A percentile compares a stretch with the other conserved stretches of the same genome.
These are phyloP conservation scores for Epicampocera succincta DNA, from an alignment of 2,888 invertebrate genomes.

Conservation along the genomic window DNA sequence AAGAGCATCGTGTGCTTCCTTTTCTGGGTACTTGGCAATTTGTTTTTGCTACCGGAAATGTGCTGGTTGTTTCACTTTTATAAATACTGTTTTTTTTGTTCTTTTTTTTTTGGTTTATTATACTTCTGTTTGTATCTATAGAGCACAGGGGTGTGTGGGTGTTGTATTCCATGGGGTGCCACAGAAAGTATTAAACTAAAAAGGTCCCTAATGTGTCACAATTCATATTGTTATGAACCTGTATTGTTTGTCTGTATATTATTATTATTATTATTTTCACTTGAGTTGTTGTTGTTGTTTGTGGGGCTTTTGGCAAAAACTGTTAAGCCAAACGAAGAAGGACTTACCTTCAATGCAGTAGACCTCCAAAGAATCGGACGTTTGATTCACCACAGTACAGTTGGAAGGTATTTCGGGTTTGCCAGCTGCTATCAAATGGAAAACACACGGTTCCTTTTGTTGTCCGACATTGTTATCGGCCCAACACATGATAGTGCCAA, in stretches of 20 bases:
- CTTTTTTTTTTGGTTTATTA: no score
- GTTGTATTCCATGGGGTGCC: no score
- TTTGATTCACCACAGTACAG: constrained; percentile 89
- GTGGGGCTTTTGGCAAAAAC: neutral
- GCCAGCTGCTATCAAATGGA: constrained; percentile 89
- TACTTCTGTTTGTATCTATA: no score
- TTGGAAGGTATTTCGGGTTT: constrained; percentile 90
- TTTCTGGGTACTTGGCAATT: no score
- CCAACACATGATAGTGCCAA: constrained; percentile 89
- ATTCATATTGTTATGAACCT: no score
- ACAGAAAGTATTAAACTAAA: no score
- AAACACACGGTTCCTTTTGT: constrained; percentile 88
- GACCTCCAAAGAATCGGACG: constrained; percentile 88
- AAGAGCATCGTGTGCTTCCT: no score
- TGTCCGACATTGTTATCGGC: constrained; percentile 87
- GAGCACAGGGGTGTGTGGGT: no score
- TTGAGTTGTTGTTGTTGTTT: constrained; percentile 9
- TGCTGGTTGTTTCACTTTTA: no score
- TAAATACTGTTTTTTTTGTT: no score
- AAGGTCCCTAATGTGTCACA: no score
- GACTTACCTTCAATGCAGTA: constrained; percentile 85
- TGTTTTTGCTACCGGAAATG: no score
- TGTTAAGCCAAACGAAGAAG: neutral
- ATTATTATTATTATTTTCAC: neutral
- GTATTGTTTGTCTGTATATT: neutral